Evolutionary conservation across 1,140 invertebrate species (phyloP), one percentile per base, ranked within the genome.

Genomic region (Campoletis sonorensis): DNA sequence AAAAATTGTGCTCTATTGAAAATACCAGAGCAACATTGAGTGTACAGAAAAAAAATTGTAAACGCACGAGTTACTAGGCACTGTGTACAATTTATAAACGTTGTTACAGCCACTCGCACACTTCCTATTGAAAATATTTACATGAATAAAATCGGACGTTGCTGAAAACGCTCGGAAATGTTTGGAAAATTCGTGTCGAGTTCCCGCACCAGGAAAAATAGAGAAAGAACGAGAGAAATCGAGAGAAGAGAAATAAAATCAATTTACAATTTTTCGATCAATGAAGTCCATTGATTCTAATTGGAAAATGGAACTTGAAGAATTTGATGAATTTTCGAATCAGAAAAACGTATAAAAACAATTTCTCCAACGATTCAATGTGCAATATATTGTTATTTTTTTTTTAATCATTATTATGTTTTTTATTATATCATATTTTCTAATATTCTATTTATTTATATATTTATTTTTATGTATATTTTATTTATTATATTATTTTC

Each of bases 11-110:
- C 64, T 33, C 1, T 30, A 30, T 68, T 23, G 8, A 27, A n/a
- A 5, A 33, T 10, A 23, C 26, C 64, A 30, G 64, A 68, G 23
- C 8, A 27, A 68, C 27, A 68, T 68, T 68, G 64, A 33, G 30
- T 51, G 49, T 68, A 16, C 23, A 68, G 27, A 8, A 30, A 68
- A 30, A 68, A 27, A 23, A 68, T 68, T 68, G 64, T 68, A 23
- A 30, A 27, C 64, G 23, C 15, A 27, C 64, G 27, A 4, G 61
- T 23, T 27, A 21, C n/a, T 68, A 1, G 16, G 8, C 1, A 27
- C 64, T 68, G 15, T 68, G 16, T n/a, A 30, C 27, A 26, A 27
- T 68, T 68, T 10, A 68, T 30, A 68, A 51, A 51, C 64, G 23
- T 23, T 68, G 23, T 5, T 27, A 15, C 23, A 68, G 64, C 15